phyloP scores from a whole-genome alignment of 2,888 invertebrate species.

The Linyphia triangularis region DNA sequence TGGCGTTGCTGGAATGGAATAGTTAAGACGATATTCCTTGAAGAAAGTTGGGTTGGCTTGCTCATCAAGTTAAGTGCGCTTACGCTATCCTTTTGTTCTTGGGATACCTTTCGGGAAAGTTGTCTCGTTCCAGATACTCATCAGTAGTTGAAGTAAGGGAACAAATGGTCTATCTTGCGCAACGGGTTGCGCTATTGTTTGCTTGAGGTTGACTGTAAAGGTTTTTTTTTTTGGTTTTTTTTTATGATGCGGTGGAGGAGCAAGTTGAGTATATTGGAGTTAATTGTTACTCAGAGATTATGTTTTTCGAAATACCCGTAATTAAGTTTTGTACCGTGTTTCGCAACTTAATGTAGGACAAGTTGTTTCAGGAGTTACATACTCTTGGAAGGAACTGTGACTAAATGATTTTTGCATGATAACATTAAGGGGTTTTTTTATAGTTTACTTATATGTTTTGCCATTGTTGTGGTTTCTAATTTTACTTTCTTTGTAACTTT shows the following conservation, averaged over 20 bases:
- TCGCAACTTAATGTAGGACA: neutral
- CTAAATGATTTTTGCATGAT: no score
- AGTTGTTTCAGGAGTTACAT: no score
- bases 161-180: constrained; percentile 14
- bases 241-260: no score
- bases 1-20: constrained; percentile 38
- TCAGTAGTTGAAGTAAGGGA: neutral
- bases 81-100: constrained; percentile 49
- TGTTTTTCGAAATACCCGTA: neutral
- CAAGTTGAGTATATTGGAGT: neutral
- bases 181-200: constrained; percentile 20
- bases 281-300: neutral
- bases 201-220: neutral
- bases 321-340: neutral
- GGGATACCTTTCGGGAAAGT: neutral
- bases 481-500: no score
- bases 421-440: no score
- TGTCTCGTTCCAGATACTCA: neutral
- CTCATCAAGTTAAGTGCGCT: constrained; percentile 68
- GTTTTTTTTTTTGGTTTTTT: neutral
- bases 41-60: neutral
- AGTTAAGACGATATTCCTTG: constrained; percentile 13
- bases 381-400: no score
- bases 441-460: no score
- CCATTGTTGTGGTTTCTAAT: no score